Base-by-base conservation (phyloP, 1,140 invertebrate genomes). In the Tetramorium simillimum region DNA sequence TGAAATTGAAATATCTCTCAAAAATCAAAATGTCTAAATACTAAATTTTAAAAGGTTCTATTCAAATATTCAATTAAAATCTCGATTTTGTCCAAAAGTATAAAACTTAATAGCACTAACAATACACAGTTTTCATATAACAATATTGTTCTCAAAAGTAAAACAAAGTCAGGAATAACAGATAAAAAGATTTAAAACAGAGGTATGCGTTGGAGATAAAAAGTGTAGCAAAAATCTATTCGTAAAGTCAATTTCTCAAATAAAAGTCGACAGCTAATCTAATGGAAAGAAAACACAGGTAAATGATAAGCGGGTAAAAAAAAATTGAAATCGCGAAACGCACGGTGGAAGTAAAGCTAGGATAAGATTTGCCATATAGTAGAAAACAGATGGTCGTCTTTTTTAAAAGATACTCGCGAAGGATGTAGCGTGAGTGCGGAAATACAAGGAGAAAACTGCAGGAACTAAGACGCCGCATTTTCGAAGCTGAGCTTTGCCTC, bases 401-500 rank as follows among this genome's bases (percentile, higher is more conserved):
- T 75, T 75, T 46, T 58, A 56, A 6, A 81, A 72, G 80, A 28
- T 70, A 58, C 67, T 82, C 16, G n/a, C 63, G 78, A 46, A 60
- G 40, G 51, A 73, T 60, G 67, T 56, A 46, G 18, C 33, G 18
- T 12, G 53, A 73, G 43, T 78, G 43, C 24, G 67, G 67, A 82
- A 72, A 82, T 60, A 58, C 67, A 56, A 53, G 67, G 67, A 37
- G 53, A 60, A 62, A 84, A 78, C 40, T 70, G 40, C 80, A 21
- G 33, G 53, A 84, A 46, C 53, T 82, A 82, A 60, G 69, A 82
- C 12, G 53, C 21, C 14, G 67, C 67, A 46, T 82, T 82, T 73
- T 60, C 69, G 80, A 73, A 60, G 65, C 65, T 37, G 53, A 60
- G 80, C 67, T 82, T 82, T 82, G 40, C 53, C 67, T 73, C 80